Evolutionary conservation across 1,140 invertebrate genomes (phyloP).

Genomic region (Apis cerana): DNA sequence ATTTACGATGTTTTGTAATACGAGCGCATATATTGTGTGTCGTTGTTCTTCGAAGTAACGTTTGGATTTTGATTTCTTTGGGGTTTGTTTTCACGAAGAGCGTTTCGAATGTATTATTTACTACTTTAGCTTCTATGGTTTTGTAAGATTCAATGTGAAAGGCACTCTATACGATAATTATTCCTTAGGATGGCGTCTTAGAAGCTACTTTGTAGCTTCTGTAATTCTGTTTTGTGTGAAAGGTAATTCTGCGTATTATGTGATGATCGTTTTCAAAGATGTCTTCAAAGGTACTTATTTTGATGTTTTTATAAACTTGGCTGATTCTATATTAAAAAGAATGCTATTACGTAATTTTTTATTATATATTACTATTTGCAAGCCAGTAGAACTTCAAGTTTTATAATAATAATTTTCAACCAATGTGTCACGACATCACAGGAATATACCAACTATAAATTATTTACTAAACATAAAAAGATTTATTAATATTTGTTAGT

Average conservation of each 20-base stretch:
- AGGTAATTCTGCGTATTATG: constrained; percentile 3
- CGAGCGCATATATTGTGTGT: background rate
- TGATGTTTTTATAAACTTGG: background rate
- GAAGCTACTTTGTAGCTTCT: constrained; percentile 8
- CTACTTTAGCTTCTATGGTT: background rate
- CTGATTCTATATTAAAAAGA: background rate
- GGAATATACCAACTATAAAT: too few species aligned
- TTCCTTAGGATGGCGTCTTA: background rate
- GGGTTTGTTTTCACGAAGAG: background rate
- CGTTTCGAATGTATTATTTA: background rate
- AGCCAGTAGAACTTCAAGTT: too few species aligned
- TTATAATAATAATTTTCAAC: too few species aligned
- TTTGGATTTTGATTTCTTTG: background rate
- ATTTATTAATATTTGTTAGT: too few species aligned
- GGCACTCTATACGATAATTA: background rate
- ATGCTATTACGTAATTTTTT: background rate
- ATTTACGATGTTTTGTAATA: background rate
- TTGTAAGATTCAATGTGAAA: constrained; percentile 15
- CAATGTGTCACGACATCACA: too few species aligned
- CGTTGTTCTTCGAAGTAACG: too few species aligned
- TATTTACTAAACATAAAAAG: too few species aligned
- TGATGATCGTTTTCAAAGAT: constrained; percentile 13
- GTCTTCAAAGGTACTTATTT: background rate
- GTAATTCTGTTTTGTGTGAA: background rate
- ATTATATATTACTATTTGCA: too few species aligned